These are phyloP conservation scores for Trinectes maculatus DNA, from an alignment of 2,113 vertebrate genomes.

Conservation along the genomic window DNA sequence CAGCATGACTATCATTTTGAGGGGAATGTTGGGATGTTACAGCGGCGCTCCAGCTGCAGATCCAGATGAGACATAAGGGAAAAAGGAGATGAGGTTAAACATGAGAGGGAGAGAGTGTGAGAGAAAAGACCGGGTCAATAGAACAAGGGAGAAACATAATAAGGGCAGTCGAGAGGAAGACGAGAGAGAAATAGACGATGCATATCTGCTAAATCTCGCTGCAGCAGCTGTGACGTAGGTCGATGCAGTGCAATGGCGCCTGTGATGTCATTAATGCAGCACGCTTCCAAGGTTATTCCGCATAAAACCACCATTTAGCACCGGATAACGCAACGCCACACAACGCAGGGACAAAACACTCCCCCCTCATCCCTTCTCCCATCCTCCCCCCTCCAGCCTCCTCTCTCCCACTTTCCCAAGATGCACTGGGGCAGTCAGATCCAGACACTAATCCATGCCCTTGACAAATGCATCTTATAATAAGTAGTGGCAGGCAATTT, in stretches of 20 bases:
- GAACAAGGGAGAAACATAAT: background rate
- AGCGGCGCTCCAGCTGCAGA: conserved; percentile 44
- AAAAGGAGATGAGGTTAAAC: conserved; percentile 17
- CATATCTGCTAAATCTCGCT: conserved; percentile 61
- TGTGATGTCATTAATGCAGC: conserved; percentile 82
- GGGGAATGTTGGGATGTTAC: conserved; percentile 15
- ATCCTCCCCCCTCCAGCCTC: conserved; percentile 30
- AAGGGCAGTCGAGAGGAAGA: conserved; percentile 8
- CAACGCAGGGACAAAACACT: conserved; percentile 29
- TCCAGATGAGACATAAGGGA: conserved; percentile 23
- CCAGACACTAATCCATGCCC: conserved; percentile 69
- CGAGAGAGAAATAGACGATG: conserved; percentile 33
- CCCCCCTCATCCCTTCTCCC: background rate
- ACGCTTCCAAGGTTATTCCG: conserved; percentile 78
- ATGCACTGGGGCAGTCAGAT: conserved; percentile 70
- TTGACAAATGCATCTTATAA: conserved; percentile 80
- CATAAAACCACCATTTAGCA: conserved; percentile 57
- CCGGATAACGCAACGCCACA: conserved; percentile 39
- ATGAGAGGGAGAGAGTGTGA: conserved; percentile 2
- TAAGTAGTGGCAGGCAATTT: conserved; percentile 80
- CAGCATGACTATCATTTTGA: conserved; percentile 23
- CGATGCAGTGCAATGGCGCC: conserved; percentile 59
- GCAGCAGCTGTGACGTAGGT: conserved; percentile 73
- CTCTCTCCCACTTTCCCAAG: conserved; percentile 55
- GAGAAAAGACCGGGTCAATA: background rate